Evolutionary conservation across 2,797 vertebrate genomes (phyloP).

Genomic region (Meda fulgida): DNA sequence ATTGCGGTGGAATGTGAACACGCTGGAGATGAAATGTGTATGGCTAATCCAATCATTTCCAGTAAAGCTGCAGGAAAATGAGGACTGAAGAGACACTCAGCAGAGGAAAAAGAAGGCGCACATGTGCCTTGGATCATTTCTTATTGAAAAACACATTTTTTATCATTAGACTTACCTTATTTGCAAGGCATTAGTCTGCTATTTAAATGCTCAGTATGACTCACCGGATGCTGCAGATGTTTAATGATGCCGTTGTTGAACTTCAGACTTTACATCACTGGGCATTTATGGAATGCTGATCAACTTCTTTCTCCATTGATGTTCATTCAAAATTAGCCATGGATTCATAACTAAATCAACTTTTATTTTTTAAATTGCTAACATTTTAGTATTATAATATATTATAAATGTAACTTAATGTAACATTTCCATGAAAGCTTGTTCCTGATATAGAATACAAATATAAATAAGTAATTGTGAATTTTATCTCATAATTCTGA

Average conservation of each 20-base stretch:
- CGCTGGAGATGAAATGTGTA: slow-evolving; percentile 71
- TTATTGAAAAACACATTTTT: slow-evolving; percentile 52
- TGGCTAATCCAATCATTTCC: slow-evolving; percentile 73
- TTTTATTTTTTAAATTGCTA: too few species aligned
- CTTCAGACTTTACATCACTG: slow-evolving; percentile 24
- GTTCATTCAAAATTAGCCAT: neutral
- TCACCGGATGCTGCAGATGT: slow-evolving; percentile 11
- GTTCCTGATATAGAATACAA: too few species aligned
- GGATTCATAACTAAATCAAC: too few species aligned
- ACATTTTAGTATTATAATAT: too few species aligned
- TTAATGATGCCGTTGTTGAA: slow-evolving; percentile 20
- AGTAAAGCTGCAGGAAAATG: slow-evolving; percentile 65
- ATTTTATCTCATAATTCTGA: too few species aligned
- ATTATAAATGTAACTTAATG: too few species aligned
- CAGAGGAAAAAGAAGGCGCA: slow-evolving; percentile 53
- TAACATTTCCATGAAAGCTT: too few species aligned
- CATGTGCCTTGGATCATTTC: slow-evolving; percentile 51
- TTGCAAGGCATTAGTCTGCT: slow-evolving; percentile 51
- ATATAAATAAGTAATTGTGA: too few species aligned
- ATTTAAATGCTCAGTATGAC: slow-evolving; percentile 48
- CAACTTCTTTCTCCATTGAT: neutral
- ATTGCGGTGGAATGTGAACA: slow-evolving; percentile 72
- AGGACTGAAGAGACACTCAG: slow-evolving; percentile 62
- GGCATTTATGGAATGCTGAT: slow-evolving; percentile 13
- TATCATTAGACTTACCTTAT: slow-evolving; percentile 50